These are phyloP conservation scores for Oncorhynchus mykiss DNA, from an alignment of 2,113 vertebrate genomes.

Conservation along the genomic window DNA sequence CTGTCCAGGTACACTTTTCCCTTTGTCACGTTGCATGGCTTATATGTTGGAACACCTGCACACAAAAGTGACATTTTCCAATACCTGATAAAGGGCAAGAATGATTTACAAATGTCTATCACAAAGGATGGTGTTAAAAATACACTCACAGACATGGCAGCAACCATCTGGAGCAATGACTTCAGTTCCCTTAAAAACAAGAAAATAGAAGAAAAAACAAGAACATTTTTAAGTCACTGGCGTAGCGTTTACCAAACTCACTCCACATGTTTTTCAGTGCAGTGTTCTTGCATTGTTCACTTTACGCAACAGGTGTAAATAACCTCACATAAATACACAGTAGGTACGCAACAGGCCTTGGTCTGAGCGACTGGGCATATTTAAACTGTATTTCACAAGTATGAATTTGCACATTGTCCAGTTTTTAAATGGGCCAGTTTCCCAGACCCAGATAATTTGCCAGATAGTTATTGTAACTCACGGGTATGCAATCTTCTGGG, in stretches of 20 bases:
- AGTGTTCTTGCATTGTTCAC: background rate
- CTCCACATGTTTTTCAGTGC: background rate
- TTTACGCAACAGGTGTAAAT: too few relatives aligned
- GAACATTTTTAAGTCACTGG: background rate
- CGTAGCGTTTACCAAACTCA: background rate
- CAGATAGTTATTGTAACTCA: conserved; percentile 35
- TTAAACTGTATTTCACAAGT: too few relatives aligned
- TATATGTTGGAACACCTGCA: conserved; percentile 29
- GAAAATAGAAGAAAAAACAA: conserved; percentile 4
- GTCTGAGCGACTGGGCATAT: too few relatives aligned
- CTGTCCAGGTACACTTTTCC: conserved; percentile 58
- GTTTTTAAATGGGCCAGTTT: too few relatives aligned
- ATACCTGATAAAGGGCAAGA: too few relatives aligned
- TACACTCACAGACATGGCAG: conserved; percentile 60
- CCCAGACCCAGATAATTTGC: too few relatives aligned
- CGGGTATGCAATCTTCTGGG: conserved; percentile 70
- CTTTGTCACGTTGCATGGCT: conserved; percentile 60
- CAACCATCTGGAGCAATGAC: conserved; percentile 52
- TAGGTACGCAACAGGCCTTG: too few relatives aligned
- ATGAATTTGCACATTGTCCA: too few relatives aligned
- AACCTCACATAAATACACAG: too few relatives aligned
- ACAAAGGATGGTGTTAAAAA: background rate
- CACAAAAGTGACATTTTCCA: background rate
- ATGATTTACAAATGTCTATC: background rate
- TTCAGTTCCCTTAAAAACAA: conserved; percentile 57